Percentiles rank a stretch among this genome's conserved stretches.
Conservation (phyloP, 1,140 invertebrate genomes). For the Zaprionus capensis region DNA sequence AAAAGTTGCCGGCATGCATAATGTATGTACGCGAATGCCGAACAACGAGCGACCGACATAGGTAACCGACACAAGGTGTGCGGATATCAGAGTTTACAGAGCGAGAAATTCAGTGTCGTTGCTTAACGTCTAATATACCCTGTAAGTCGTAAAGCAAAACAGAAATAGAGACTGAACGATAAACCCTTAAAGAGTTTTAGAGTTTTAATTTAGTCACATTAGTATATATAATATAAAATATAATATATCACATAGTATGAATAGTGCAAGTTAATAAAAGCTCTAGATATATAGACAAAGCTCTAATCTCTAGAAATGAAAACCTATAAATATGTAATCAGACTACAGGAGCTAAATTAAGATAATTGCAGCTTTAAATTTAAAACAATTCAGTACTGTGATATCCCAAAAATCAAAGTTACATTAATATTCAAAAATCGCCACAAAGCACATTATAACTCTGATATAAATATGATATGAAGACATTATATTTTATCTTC, state of each 20-base stretch:
- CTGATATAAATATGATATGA: no score
- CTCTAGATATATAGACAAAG: neutral
- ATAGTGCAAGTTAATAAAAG: neutral
- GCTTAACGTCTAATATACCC: constrained; percentile 6
- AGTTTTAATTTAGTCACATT: neutral
- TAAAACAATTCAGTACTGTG: no score
- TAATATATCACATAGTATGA: no score
- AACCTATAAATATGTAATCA: no score
- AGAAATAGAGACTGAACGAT: neutral
- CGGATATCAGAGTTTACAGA: constrained; percentile 32
- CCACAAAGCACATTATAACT: neutral
- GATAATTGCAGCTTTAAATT: no score
- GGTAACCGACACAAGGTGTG: constrained; percentile 42
- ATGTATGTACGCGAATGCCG: constrained; percentile 28
- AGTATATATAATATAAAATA: no score
- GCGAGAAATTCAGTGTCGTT: constrained; percentile 14
- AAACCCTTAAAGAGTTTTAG: neutral
- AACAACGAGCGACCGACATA: constrained; percentile 42
- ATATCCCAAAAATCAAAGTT: no score
- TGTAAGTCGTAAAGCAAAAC: neutral
- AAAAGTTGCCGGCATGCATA: constrained; percentile 48
- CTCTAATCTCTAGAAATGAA: no score
- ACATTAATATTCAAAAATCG: neutral
- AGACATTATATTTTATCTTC: no score
- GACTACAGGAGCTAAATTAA: no score